These are phyloP conservation scores for Cataglyphis hispanica DNA, from an alignment of 1,140 invertebrate genomes.

Conservation along the genomic window DNA sequence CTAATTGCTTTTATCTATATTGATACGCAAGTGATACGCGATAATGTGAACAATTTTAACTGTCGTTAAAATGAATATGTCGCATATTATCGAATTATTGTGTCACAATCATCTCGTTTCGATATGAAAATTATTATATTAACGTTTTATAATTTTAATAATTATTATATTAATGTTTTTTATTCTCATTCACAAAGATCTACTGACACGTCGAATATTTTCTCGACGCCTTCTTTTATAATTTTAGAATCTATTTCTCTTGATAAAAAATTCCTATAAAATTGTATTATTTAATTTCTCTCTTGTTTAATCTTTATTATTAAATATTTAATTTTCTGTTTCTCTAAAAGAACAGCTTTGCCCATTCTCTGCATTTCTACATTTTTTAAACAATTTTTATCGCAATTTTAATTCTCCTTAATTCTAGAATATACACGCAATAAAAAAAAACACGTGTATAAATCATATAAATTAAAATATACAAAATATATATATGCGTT, in stretches of 20 bases:
- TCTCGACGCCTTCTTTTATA: neutral
- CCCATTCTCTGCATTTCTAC: neutral
- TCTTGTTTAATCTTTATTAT: neutral
- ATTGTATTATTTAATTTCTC: neutral
- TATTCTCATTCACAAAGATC: too few relatives aligned
- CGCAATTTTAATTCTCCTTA: neutral
- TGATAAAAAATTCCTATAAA: neutral
- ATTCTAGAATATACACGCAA: too few relatives aligned
- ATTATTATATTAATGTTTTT: neutral
- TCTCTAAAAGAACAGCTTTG: too few relatives aligned
- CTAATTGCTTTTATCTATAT: neutral
- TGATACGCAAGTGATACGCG: neutral
- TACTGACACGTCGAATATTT: neutral
- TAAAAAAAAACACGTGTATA: neutral
- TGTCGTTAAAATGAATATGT: slow-evolving; percentile 15
- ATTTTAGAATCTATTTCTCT: neutral
- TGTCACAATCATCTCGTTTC: neutral
- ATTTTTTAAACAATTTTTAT: neutral
- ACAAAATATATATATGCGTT: neutral
- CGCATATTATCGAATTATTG: slow-evolving; percentile 2
- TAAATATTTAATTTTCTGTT: neutral
- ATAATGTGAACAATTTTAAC: slow-evolving; percentile 20
- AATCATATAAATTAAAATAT: neutral
- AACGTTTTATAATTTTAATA: neutral
- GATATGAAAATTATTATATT: slow-evolving; percentile 10